Conservation (phyloP, 2,797 vertebrate species). For the Amphiprion clarkii region DNA sequence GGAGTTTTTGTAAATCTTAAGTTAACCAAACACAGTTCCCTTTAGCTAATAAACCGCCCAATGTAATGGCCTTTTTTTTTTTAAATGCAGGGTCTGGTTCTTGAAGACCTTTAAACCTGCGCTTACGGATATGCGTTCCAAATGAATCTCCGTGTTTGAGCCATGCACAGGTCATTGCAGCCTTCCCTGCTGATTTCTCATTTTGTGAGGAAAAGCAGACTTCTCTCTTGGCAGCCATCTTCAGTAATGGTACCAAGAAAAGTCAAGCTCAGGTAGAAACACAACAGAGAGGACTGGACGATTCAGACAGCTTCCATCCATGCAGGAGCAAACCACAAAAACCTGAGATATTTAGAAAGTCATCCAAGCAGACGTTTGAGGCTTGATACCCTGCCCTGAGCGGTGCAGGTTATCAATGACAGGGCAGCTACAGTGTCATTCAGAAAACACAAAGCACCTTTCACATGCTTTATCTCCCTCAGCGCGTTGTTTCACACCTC, state of each 20-base stretch:
- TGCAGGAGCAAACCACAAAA: constrained; percentile 14
- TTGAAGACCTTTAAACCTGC: constrained; percentile 45
- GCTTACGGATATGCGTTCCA: constrained; percentile 58
- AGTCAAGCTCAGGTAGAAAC: constrained; percentile 58
- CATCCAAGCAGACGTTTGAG: not conserved
- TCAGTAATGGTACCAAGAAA: constrained; percentile 42
- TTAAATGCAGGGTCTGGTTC: constrained; percentile 58
- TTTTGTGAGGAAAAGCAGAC: constrained; percentile 77
- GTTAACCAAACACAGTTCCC: constrained; percentile 65
- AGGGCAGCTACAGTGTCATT: constrained; percentile 13
- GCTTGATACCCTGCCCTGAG: not conserved
- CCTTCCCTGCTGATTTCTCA: constrained; percentile 74
- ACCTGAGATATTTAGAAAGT: not conserved
- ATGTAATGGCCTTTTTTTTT: constrained; percentile 51
- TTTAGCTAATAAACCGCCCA: constrained; percentile 58
- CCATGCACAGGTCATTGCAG: constrained; percentile 27
- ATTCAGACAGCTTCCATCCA: constrained; percentile 34
- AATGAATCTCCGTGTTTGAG: constrained; percentile 59
- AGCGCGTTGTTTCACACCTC: constrained; percentile 71
- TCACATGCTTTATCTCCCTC: constrained; percentile 70
- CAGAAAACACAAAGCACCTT: constrained; percentile 47
- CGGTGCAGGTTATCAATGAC: not conserved
- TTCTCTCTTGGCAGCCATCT: constrained; percentile 67
- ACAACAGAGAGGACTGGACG: constrained; percentile 11
- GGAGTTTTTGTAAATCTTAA: constrained; percentile 18